These are phyloP conservation scores for Uloborus plumipes DNA, from an alignment of 2,888 invertebrate genomes.

Conservation along the genomic window DNA sequence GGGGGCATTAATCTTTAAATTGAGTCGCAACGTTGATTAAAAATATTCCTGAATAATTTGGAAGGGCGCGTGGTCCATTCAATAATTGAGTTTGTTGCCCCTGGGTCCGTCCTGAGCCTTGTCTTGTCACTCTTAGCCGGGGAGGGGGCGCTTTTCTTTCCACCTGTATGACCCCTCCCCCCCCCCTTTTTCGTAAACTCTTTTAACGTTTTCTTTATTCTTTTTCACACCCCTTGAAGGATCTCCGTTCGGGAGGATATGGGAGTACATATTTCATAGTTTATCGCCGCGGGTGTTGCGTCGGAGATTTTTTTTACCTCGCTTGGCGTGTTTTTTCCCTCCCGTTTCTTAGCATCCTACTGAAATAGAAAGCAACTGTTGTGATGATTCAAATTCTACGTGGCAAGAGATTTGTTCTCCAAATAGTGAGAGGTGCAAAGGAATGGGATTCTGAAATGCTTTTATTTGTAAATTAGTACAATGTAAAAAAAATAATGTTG, in stretches of 20 bases:
- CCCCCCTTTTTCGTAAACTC: constrained; percentile 53
- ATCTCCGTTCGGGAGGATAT: constrained; percentile 7
- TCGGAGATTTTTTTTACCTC: no score
- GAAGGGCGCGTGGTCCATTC: constrained; percentile 59
- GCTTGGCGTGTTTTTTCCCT: no score
- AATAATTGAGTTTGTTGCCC: constrained; percentile 64
- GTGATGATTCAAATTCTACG: no score
- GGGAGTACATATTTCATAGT: constrained; percentile 49
- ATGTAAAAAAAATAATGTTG: no score
- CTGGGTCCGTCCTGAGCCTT: constrained; percentile 52
- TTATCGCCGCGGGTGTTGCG: constrained; percentile 32
- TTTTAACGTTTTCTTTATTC: constrained; percentile 63
- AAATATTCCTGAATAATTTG: constrained; percentile 65
- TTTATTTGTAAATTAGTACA: no score
- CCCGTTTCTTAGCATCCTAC: no score
- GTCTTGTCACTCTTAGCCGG: constrained; percentile 57
- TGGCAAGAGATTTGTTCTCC: no score
- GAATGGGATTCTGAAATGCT: no score
- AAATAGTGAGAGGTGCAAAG: no score
- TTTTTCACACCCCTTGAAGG: constrained; percentile 61
- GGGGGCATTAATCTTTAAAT: constrained; percentile 63
- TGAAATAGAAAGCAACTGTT: no score
- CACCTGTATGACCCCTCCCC: constrained; percentile 58
- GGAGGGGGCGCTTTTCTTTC: constrained; percentile 57
- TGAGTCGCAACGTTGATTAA: constrained; percentile 65